Evolutionary conservation across 2,113 vertebrate genomes (phyloP).

Genomic region (Poeciliopsis retropinna): DNA sequence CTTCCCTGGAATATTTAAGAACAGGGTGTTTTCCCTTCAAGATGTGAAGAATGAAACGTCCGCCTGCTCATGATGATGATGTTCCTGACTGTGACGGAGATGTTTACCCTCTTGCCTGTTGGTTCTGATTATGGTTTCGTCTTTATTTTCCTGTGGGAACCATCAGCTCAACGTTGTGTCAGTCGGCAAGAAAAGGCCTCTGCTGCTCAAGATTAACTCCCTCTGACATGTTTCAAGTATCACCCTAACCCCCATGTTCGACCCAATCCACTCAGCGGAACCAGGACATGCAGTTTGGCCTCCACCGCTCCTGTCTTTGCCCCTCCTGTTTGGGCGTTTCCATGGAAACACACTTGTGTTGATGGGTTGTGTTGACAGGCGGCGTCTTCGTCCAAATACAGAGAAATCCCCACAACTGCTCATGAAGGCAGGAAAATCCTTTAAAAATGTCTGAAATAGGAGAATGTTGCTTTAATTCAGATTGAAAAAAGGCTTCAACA

Average conservation of each 20-base stretch:
- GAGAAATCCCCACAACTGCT: constrained; percentile 58
- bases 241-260: constrained; percentile 49
- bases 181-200: background rate
- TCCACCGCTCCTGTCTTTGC: constrained; percentile 5
- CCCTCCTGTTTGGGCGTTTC: constrained; percentile 53
- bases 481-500: too few relatives aligned
- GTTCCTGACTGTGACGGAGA: constrained; percentile 5
- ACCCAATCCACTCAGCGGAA: constrained; percentile 37
- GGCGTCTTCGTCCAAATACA: constrained; percentile 48
- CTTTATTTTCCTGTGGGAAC: constrained; percentile 7
- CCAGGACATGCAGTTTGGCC: constrained; percentile 55
- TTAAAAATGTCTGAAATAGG: constrained; percentile 19
- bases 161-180: background rate
- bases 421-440: constrained; percentile 55
- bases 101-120: constrained; percentile 5
- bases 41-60: background rate
- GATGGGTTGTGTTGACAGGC: constrained; percentile 66
- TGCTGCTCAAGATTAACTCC: constrained; percentile 1
- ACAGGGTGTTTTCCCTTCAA: background rate
- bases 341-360: constrained; percentile 61
- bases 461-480: background rate
- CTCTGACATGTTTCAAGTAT: constrained; percentile 49
- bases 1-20: background rate
- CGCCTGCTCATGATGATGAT: background rate
- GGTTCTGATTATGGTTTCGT: constrained; percentile 10